Base-by-base conservation (phyloP, 1,140 invertebrate genomes). In the Heliconius eleuchia region DNA sequence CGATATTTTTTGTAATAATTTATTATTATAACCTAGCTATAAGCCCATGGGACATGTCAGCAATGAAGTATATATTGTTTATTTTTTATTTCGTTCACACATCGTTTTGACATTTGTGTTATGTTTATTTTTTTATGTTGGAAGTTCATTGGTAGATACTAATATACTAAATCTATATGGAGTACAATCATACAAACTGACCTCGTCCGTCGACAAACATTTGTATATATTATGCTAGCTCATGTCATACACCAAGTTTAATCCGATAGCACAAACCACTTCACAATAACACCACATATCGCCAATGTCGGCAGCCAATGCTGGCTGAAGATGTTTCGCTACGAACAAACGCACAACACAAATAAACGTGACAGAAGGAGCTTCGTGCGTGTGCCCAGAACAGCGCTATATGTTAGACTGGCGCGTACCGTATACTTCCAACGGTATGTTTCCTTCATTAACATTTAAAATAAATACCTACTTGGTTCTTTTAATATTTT, bases 131-230 rank as follows among this genome's bases (percentile, higher is more conserved):
- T 7, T 52, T 19, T 2, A 52, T 52, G 19, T 11, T 23, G 9
- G 2, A 60, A 60, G 55, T n/a, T 27, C 3, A 57, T 34, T 23
- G n/a, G 55, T 57, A 57, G 4, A 8, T n/a, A 23, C 23, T 23
- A 23, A 57, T 9, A 0, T 71, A 71, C 0, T 9, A 23, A 27
- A 39, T 9, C n/a, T 72, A 39, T 42, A 39, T 34, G 18, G 42
- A 74, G 74, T 46, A 19, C 27, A 52, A 2, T 34, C 23, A 81
- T 77, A n/a, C 74, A 81, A 81, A 86, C 88, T 83, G 87, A 93
- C 92, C 92, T 89, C 88, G 84, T 78, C 92, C 92, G 91, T 93
- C 92, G 84, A 93, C 85, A 88, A 92, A 93, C 92, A 93, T 93
- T 89, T 88, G 83, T 74, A 82, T 81, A 77, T 79, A 79, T 83